Conservation (phyloP, 1,140 invertebrate genomes). For the Aphelenchoides besseyi region DNA sequence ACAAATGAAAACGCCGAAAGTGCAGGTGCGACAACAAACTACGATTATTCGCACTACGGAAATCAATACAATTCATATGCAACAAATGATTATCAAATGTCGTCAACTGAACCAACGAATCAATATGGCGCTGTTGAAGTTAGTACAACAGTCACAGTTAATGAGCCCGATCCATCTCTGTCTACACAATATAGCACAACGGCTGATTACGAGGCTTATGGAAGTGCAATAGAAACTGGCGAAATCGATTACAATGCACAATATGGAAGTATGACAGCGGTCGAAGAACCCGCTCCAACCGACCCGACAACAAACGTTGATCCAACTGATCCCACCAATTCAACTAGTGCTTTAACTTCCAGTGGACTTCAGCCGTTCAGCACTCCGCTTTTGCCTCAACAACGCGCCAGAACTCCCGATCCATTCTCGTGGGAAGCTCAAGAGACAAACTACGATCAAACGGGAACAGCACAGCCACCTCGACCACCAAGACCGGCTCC, state of each 20-base stretch:
- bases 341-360: neutral
- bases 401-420: conserved; percentile 39
- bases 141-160: conserved; percentile 11
- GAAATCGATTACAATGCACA: neutral
- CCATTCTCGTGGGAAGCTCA: conserved; percentile 57
- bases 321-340: neutral
- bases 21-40: conserved; percentile 17
- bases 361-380: neutral
- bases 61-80: neutral
- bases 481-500: conserved; percentile 35
- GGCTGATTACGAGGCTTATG: conserved; percentile 20
- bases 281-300: conserved; percentile 2
- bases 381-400: conserved; percentile 29
- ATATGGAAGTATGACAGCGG: neutral
- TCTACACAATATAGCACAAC: neutral
- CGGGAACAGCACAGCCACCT: conserved; percentile 23
- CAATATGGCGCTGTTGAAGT: neutral
- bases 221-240: neutral
- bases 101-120: neutral
- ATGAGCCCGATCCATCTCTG: conserved; percentile 16
- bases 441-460: conserved; percentile 30
- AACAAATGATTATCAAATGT: neutral
- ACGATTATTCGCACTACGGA: conserved; percentile 14
- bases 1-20: conserved; percentile 7
- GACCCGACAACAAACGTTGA: neutral